These are phyloP conservation scores for Achroia grisella DNA, from an alignment of 1,140 invertebrate species.

Conservation along the genomic window DNA sequence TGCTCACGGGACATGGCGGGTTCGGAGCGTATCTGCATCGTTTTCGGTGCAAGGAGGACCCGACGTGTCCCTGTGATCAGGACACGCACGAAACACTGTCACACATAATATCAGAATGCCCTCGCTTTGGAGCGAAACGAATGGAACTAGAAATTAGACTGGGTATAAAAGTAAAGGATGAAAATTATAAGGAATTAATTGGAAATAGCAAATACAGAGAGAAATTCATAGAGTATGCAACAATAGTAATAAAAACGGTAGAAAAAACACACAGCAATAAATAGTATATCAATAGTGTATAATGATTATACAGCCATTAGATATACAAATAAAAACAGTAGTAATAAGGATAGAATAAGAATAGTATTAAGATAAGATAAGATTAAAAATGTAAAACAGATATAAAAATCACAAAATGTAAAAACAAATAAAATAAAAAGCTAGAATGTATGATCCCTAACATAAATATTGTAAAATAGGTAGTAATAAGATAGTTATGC, in stretches of 20 bases:
- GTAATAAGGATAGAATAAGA: no score
- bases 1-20: constrained; percentile 3
- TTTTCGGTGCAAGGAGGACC: constrained; percentile 2
- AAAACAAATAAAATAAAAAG: no score
- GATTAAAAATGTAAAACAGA: no score
- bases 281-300: not conserved
- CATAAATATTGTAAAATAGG: no score
- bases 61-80: not conserved
- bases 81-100: not conserved
- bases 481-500: no score
- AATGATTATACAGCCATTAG: no score
- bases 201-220: not conserved
- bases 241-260: not conserved
- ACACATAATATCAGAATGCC: not conserved
- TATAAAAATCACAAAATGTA: no score
- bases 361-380: no score
- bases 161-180: not conserved
- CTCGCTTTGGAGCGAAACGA: not conserved
- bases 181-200: not conserved
- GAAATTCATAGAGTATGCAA: not conserved
- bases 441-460: no score
- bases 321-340: no score
- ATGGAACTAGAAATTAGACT: not conserved
- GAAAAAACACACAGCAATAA: not conserved
- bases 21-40: not conserved